A percentile compares a stretch with the other conserved stretches of the same genome.
Conservation (phyloP, 2,888 invertebrate species). For the Rhamphomyia laevipes region DNA sequence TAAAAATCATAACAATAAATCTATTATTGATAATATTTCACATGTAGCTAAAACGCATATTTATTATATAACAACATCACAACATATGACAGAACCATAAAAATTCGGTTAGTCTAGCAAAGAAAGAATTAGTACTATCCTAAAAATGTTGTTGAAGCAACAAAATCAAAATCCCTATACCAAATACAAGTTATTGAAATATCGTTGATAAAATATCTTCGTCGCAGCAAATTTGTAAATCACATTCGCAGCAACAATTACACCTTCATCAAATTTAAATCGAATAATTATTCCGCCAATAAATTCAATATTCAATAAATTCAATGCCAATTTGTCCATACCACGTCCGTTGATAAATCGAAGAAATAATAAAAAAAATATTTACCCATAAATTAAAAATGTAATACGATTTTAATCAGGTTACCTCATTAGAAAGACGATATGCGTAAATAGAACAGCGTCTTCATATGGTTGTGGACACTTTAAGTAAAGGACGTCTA, state of each 20-base stretch:
- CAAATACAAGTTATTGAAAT: conserved; percentile 4
- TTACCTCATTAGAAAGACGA: conserved; percentile 34
- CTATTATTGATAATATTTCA: too few species aligned
- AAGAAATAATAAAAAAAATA: too few species aligned
- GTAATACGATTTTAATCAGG: conserved; percentile 19
- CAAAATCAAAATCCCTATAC: conserved; percentile 13
- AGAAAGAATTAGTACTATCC: conserved; percentile 7
- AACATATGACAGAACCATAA: conserved; percentile 7
- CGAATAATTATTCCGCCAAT: too few species aligned
- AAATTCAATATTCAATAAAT: conserved; percentile 25
- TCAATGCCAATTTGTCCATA: too few species aligned
- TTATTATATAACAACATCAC: conserved; percentile 10
- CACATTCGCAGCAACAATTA: conserved; percentile 3
- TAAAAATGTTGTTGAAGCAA: conserved; percentile 14
- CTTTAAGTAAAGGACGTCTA: conserved; percentile 36
- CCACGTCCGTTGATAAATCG: too few species aligned
- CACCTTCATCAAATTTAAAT: conserved; percentile 5
- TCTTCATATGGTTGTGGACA: conserved; percentile 36
- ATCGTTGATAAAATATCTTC: neutral
- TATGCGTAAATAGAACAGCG: conserved; percentile 38
- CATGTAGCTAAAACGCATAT: too few species aligned
- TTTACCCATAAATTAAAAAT: too few species aligned
- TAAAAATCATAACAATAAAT: conserved; percentile 11
- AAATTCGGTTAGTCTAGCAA: conserved; percentile 3
- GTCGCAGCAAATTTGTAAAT: neutral